Base-by-base conservation (phyloP, 2,113 vertebrate species). In the Apeltes quadracus region DNA sequence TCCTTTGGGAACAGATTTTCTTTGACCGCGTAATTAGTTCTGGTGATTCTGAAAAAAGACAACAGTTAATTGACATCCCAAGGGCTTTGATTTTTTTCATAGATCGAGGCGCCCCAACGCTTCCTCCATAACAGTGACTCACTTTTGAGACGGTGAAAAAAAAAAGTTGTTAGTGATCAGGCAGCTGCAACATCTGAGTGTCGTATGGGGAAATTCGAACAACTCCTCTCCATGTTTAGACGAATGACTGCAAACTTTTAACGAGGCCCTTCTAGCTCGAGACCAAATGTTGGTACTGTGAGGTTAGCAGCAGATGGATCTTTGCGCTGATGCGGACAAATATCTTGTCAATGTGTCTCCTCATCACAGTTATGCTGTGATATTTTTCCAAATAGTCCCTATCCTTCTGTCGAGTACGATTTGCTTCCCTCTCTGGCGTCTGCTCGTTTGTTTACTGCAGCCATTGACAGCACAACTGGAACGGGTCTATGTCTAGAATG, bases 341-440 rank as follows among this genome's bases (percentile, higher is more conserved):
- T 36, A 34, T 81, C 50, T 50, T 64, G 64, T 59, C 69, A 74
- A 12, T 4, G 39, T 86, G 75, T 87, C 86, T 41, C 23, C 61
- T 65, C 69, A 50, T 91, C 80, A 84, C 58, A 46, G 23, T 65
- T 54, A 34, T 20, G 13, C 79, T 79, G 82, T 32, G 78, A 79
- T 39, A 88, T 89, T 81, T 53, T 81, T 74, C 25, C 50, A 86
- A 87, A 89, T 72, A 68, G 67, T 66, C 72, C 61, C 2, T 76
- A 59, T 85, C 79, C 51, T 14, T 38, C 65, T 81, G 86, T 86
- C 87, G 66, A 63, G 22, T 66, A 14, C 0, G 9, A 69, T 87
- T 44, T 69, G 11, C 61, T 75, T 58, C 46, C 41, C 5, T 67
- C 66, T 44, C 23, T 44, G 32, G 48, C 9, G 36, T 43, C 51